phyloP scores from a whole-genome alignment of 2,797 vertebrate genomes.

The Argentina silus region DNA sequence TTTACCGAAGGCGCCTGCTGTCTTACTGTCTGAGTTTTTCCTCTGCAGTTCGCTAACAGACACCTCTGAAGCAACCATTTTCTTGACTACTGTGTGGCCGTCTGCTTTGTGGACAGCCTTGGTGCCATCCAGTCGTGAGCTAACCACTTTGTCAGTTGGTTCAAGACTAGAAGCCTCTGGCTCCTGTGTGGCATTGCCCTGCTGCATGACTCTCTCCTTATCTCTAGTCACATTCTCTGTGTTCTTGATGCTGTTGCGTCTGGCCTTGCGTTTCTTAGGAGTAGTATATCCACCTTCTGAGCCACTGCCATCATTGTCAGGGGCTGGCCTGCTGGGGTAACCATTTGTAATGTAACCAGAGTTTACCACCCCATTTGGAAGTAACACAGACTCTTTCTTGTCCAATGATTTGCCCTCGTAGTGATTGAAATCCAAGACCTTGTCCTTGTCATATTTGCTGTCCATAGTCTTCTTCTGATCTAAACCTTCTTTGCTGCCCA shows the following conservation, averaged over 20 bases:
- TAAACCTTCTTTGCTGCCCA: conserved; percentile 81
- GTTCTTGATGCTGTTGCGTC: conserved; percentile 88
- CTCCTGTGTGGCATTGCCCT: conserved; percentile 75
- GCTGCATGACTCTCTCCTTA: conserved; percentile 87
- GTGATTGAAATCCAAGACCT: conserved; percentile 68
- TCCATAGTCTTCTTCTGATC: conserved; percentile 88
- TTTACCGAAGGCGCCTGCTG: conserved; percentile 82
- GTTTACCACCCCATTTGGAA: conserved; percentile 90
- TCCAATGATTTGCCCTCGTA: conserved; percentile 63
- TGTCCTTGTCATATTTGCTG: conserved; percentile 89
- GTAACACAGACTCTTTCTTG: conserved; percentile 81
- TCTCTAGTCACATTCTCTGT: conserved; percentile 85
- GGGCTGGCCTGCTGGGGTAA: conserved; percentile 82
- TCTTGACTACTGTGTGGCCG: conserved; percentile 51
- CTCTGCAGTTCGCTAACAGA: conserved; percentile 80
- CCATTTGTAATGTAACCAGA: conserved; percentile 91
- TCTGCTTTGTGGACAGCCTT: conserved; percentile 76
- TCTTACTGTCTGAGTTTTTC: conserved; percentile 91
- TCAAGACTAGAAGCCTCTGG: conserved; percentile 58
- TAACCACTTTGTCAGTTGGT: conserved; percentile 78
- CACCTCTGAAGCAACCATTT: conserved; percentile 61
- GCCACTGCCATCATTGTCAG: conserved; percentile 93
- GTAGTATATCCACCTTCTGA: conserved; percentile 95
- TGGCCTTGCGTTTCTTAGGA: conserved; percentile 91
- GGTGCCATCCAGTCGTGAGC: conserved; percentile 80